These are phyloP conservation scores for Microchirus variegatus DNA, from an alignment of 2,797 vertebrate genomes.

Conservation along the genomic window DNA sequence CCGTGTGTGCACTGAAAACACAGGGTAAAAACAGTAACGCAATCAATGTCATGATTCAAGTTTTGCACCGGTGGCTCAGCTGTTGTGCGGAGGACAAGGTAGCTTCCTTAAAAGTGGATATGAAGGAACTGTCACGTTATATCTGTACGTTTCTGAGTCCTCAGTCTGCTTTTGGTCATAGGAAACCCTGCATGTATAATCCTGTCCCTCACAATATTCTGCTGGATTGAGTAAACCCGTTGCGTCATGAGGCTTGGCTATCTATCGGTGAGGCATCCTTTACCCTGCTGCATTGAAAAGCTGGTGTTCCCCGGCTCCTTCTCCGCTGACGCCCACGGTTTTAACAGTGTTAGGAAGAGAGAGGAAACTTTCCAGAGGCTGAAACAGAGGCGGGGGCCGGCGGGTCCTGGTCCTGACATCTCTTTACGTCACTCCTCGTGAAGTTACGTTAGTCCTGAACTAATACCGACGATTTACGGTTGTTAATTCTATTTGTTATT, in stretches of 20 bases:
- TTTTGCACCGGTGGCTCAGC: conserved; percentile 14
- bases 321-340: conserved; percentile 39
- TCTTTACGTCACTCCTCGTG: too few species aligned
- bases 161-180: conserved; percentile 52
- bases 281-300: conserved; percentile 7
- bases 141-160: conserved; percentile 46
- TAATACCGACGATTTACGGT: too few species aligned
- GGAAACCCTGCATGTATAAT: conserved; percentile 66
- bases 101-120: conserved; percentile 26
- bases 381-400: not conserved
- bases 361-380: conserved; percentile 24
- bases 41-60: conserved; percentile 37
- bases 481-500: too few species aligned
- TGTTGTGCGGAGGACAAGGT: conserved; percentile 11
- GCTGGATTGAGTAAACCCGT: conserved; percentile 62
- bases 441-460: too few species aligned
- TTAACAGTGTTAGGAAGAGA: not conserved
- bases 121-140: conserved; percentile 58
- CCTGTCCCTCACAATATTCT: conserved; percentile 56
- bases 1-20: conserved; percentile 52
- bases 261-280: conserved; percentile 42
- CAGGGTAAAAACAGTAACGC: conserved; percentile 52
- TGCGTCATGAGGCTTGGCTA: conserved; percentile 73
- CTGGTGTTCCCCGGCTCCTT: conserved; percentile 37
- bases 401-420: too few species aligned